Base-by-base conservation (phyloP, 2,113 vertebrate species). In the Pterophyllum scalare region DNA sequence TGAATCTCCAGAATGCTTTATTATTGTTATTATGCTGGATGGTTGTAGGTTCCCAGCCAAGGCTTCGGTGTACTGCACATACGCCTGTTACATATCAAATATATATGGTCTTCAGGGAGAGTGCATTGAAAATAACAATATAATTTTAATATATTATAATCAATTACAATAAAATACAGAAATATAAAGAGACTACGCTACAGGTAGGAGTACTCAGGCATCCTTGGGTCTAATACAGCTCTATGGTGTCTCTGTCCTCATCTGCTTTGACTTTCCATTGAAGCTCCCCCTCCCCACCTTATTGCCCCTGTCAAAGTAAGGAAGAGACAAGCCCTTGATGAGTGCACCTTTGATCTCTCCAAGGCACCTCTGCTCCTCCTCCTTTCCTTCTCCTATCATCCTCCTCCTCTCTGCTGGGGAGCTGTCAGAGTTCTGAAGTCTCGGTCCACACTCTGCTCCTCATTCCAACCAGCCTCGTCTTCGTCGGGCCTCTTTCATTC, bases 291-390 rank as follows among this genome's bases (percentile, higher is more conserved):
- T 14, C 74, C 17, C 15, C 78, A 65, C 38, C 35, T 81, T 75
- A 56, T 31, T n/a, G 64, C 61, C 75, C 56, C 86, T 78, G 91
- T 86, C 88, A 88, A 75, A 91, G 74, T n/a, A 40, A 80, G 72
- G 75, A 20, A 81, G 59, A 94, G 86, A 88, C 87, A 56, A 84
- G 79, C 56, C 83, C 87, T 92, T 87, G 85, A 89, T 77, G 88
- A 88, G 52, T 6, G 13, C 35, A 89, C 86, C 88, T 93, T 92
- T 94, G 90, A 93, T 94, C 90, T 89, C 77, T 11, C 15, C 1
- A 72, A 83, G 76, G 52, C 59, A 59, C 83, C 82, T 79, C 84
- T 76, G 80, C 87, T 82, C 84, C 84, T 80, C 86, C 79, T 77
- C 54, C 61, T 77, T 77, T 67, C 84, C 75, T 57, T 35, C 78